Base-by-base conservation (phyloP, 2,113 vertebrate species). In the Perca fluviatilis region DNA sequence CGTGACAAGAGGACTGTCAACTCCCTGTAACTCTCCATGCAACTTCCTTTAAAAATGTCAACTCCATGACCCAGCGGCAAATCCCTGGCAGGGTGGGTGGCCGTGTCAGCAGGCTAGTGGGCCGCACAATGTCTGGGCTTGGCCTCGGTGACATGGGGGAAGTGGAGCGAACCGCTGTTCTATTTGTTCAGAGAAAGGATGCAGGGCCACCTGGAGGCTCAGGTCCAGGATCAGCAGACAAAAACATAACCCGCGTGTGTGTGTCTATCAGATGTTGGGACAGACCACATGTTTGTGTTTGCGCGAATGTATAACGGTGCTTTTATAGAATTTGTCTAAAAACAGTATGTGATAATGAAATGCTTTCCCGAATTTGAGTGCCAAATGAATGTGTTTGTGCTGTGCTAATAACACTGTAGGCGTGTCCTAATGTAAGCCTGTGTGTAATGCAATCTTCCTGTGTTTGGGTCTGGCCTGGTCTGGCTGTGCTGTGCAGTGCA, bases 31-130 rank as follows among this genome's bases (percentile, higher is more conserved):
- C 88, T 92, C 91, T 72, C 72, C 67, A 68, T 72, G 91, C 80
- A 90, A 83, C 86, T 93, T 92, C 91, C 91, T 89, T 93, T 78
- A 79, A 90, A 88, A 93, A 94, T 86, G 91, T 90, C 88, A 91
- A 86, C 88, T 85, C 85, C 33, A 0, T 88, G 91, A 91, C 93
- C 91, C 56, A n/a, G 84, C 72, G 9, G 84, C 89, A 85, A 89
- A 88, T 79, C 84, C 85, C 90, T 82, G 65, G 85, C 78, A 77
- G 76, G 65, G 65, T 79, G 65, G 89, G 87, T 87, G 87, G 81
- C 72, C 79, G 21, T 79, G 88, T 88, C 87, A 71, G 81, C 82
- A 61, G 82, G 83, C 61, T 43, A 40, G 79, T 11, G 25, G 69
- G 86, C 81, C 86, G 53, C 86, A 92, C 90, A 93, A 88, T 88